A percentile compares a stretch with the other conserved stretches of the same genome.
Conservation (phyloP, 2,113 vertebrate species). For the Dipodomys stephensi region DNA sequence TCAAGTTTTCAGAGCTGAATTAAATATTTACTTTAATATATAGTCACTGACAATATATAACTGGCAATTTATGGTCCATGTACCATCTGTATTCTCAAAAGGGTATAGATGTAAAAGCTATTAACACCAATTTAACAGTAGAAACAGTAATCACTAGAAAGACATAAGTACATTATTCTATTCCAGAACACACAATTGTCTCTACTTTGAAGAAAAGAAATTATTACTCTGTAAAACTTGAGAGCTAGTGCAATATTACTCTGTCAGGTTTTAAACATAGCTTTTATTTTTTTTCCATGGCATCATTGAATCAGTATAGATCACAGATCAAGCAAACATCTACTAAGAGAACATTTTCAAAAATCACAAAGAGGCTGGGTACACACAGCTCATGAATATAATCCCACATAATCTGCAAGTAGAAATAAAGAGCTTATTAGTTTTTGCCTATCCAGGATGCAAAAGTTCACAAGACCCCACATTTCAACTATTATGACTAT, state of each 20-base stretch:
- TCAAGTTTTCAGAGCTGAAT: too few relatives aligned
- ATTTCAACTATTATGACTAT: too few relatives aligned
- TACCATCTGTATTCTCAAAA: neutral
- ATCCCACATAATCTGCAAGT: too few relatives aligned
- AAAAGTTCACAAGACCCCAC: too few relatives aligned
- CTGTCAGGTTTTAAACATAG: neutral
- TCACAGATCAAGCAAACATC: neutral
- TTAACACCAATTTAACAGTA: neutral
- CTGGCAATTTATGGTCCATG: too few relatives aligned
- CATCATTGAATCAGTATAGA: neutral
- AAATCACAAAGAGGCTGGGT: too few relatives aligned
- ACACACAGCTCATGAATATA: too few relatives aligned
- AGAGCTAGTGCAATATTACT: neutral
- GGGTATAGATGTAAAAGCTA: neutral
- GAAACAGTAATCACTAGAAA: accelerated
- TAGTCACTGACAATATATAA: too few relatives aligned
- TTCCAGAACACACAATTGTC: neutral
- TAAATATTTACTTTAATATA: neutral
- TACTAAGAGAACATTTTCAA: too few relatives aligned
- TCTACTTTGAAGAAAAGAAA: neutral
- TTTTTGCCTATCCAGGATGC: too few relatives aligned
- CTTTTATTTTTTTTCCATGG: neutral
- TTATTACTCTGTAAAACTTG: neutral
- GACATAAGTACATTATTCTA: neutral
- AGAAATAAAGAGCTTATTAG: too few relatives aligned